These are phyloP conservation scores for Melipona beecheii DNA, from an alignment of 2,888 invertebrate genomes.

Conservation along the genomic window DNA sequence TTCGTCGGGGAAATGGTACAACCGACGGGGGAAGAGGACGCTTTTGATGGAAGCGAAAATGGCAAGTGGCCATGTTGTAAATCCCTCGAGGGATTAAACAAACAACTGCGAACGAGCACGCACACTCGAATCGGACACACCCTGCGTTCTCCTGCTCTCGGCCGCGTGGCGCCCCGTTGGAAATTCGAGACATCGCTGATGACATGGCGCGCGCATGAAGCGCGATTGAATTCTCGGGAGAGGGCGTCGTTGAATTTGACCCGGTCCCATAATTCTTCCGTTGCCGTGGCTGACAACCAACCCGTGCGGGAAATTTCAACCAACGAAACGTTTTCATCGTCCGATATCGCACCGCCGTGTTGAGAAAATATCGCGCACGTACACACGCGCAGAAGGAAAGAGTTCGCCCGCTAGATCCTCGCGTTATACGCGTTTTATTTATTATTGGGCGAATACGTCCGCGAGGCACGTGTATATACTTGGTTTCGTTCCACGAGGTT, in stretches of 20 bases:
- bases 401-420: background rate
- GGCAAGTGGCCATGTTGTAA: constrained; percentile 55
- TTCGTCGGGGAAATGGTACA: background rate
- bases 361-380: background rate
- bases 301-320: background rate
- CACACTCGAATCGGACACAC: constrained; percentile 68
- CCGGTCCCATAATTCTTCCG: constrained; percentile 31
- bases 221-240: constrained; percentile 5
- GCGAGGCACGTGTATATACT: background rate
- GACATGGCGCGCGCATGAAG: constrained; percentile 27
- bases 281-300: background rate
- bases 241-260: constrained; percentile 38
- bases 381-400: too few relatives aligned
- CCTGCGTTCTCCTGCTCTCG: constrained; percentile 49
- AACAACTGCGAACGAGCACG: constrained; percentile 61
- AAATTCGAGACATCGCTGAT: constrained; percentile 51
- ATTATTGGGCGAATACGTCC: background rate
- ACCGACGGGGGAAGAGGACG: background rate
- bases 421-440: background rate
- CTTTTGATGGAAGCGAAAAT: constrained; percentile 38
- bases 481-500: background rate
- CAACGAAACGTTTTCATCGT: background rate
- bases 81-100: constrained; percentile 61
- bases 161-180: constrained; percentile 11
- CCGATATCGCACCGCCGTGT: background rate